Percentiles rank a stretch among this genome's conserved stretches.
These are phyloP conservation scores for Pipistrellus nathusii DNA, from an alignment of 2,797 vertebrate genomes.

Conservation along the genomic window DNA sequence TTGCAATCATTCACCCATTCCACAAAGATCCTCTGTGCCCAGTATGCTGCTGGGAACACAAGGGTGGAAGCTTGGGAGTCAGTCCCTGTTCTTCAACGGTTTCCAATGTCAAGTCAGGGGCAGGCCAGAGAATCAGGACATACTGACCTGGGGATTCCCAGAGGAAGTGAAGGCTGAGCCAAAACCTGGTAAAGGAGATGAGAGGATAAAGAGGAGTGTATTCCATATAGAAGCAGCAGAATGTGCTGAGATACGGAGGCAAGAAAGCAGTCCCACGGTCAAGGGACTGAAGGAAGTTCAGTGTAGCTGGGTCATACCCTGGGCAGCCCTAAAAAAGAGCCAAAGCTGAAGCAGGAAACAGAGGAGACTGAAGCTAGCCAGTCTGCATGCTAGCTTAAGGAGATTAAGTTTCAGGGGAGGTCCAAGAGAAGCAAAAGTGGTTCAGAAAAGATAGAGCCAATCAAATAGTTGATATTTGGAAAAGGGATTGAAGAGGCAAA, in stretches of 20 bases:
- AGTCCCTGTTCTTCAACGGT: neutral
- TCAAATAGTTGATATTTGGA: neutral
- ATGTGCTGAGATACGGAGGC: neutral
- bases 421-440: slow-evolving; percentile 24
- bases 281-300: slow-evolving; percentile 6
- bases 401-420: neutral
- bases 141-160: neutral
- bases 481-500: slow-evolving; percentile 57
- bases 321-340: slow-evolving; percentile 33
- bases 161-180: neutral
- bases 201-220: neutral
- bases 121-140: neutral
- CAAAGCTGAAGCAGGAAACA: neutral
- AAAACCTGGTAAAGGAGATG: neutral
- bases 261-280: neutral
- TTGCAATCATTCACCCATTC: neutral
- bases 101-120: neutral
- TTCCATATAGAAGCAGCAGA: neutral
- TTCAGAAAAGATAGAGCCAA: neutral
- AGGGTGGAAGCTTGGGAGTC: neutral
- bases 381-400: neutral
- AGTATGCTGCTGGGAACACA: neutral
- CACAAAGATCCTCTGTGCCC: neutral
- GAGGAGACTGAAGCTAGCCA: neutral
- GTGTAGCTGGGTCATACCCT: neutral